Percentiles rank a stretch among this genome's conserved stretches.
Conservation (phyloP, 2,797 vertebrate species). For the Rhadinocentrus ornatus region DNA sequence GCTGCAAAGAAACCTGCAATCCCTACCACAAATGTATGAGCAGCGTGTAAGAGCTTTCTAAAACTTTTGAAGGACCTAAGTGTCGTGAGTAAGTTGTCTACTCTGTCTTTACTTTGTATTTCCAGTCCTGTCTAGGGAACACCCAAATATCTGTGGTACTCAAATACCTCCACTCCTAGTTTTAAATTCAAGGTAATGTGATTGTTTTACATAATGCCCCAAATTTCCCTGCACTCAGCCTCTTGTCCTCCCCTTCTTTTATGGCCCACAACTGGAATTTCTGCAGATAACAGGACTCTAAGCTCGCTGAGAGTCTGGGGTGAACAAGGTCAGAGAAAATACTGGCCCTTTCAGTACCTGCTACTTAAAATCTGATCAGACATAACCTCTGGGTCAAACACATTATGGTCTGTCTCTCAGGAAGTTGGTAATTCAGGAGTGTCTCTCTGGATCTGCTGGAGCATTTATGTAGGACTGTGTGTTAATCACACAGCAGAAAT, state of each 20-base stretch:
- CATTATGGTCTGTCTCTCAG: background rate
- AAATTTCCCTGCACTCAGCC: background rate
- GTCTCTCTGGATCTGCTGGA: background rate
- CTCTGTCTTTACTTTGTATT: no score
- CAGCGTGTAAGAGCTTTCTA: background rate
- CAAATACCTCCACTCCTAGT: background rate
- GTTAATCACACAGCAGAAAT: background rate
- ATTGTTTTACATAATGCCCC: background rate
- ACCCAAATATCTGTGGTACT: background rate
- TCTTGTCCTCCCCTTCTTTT: background rate
- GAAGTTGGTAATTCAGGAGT: background rate
- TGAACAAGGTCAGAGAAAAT: background rate
- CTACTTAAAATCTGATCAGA: background rate
- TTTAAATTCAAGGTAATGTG: background rate
- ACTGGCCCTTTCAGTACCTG: background rate
- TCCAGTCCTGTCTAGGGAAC: background rate
- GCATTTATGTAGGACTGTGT: background rate
- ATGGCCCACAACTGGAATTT: background rate
- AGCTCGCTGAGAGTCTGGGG: background rate
- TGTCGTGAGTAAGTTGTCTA: no score
- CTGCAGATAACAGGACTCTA: background rate
- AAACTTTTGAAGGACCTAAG: background rate
- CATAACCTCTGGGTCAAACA: background rate
- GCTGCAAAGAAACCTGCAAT: background rate
- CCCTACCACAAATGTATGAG: background rate